phyloP scores from a whole-genome alignment of 2,797 vertebrate genomes.

The Pseudochirops cupreus region DNA sequence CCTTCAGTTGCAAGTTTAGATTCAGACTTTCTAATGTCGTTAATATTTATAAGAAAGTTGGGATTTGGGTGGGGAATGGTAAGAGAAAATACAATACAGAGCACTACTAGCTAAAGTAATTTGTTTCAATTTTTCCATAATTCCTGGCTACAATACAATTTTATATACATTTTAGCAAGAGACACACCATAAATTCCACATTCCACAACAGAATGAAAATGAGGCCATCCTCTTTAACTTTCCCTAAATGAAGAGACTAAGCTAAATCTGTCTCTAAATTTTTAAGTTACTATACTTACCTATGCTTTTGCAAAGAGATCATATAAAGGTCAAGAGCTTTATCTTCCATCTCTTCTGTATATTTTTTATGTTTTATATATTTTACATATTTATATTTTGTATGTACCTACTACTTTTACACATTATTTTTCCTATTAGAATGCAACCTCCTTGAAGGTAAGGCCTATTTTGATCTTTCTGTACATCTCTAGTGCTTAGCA shows the following conservation, averaged over 20 bases:
- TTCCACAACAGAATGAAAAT: not conserved
- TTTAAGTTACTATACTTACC: slow-evolving; percentile 82
- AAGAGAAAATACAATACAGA: not conserved
- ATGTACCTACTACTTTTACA: not conserved
- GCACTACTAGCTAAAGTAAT: not conserved
- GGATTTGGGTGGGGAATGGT: not conserved
- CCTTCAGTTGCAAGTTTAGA: not conserved
- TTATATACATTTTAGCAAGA: not conserved
- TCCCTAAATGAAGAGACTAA: not conserved
- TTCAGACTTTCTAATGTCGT: not conserved
- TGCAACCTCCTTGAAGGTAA: not conserved
- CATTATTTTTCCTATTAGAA: not conserved
- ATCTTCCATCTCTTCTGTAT: not conserved
- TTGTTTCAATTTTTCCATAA: not conserved
- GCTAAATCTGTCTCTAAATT: not conserved
- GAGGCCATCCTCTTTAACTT: not conserved
- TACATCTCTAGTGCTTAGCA: not conserved
- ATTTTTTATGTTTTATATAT: not conserved
- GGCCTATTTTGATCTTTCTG: not conserved
- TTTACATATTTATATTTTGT: not conserved
- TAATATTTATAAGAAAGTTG: not conserved
- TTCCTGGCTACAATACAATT: not conserved
- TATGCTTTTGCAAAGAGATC: slow-evolving; percentile 96
- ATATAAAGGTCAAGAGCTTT: slow-evolving; percentile 93
- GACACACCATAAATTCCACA: not conserved